Base-by-base conservation (phyloP, 2,797 vertebrate species). In the Pagetopsis macropterus region DNA sequence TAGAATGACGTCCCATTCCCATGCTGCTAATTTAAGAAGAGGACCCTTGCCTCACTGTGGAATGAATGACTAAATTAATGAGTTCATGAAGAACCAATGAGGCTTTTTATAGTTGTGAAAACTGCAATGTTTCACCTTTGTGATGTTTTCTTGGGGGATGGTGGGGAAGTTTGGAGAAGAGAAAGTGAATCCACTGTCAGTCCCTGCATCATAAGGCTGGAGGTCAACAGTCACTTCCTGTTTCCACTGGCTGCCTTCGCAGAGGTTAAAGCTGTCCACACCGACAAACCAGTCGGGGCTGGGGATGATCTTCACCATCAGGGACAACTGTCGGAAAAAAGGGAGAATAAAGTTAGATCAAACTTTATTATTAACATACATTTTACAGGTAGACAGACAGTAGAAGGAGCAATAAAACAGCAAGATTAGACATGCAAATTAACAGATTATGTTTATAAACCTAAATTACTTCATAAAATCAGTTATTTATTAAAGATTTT, bases 111-210 rank as follows among this genome's bases (percentile, higher is more conserved):
- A 11, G 10, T 69, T 66, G 13, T 54, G 8, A 61, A 11, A 3
- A 23, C 1, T 31, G 9, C 19, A 57, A 63, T 5, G 48, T 11
- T 31, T 90, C 75, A 92, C 94, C 91, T 84, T 87, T 52, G 94
- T 91, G 61, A 95, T 92, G 87, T 92, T 94, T 85, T 95, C 94
- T 11, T 3, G 78, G 7, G 94, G 94, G 70, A 31, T 90, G 49
- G 88, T 78, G 64, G 91, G 93, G 71, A 93, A 95, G 81, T 93
- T 94, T 9, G 94, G 93, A 23, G 94, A 94, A 12, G 95, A 95
- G 88, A 95, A 96, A 59, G 95, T 95, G 85, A 96, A 96, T 67
- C 95, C 95, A 11, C 93, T 95, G 85, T 96, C 94, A 1, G 95
- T 95, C 49, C 95, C 95, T 0, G 94, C 92, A 33, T 96, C 94